phyloP scores from a whole-genome alignment of 2,888 invertebrate genomes.

The Scrobipalpa atriplicella region DNA sequence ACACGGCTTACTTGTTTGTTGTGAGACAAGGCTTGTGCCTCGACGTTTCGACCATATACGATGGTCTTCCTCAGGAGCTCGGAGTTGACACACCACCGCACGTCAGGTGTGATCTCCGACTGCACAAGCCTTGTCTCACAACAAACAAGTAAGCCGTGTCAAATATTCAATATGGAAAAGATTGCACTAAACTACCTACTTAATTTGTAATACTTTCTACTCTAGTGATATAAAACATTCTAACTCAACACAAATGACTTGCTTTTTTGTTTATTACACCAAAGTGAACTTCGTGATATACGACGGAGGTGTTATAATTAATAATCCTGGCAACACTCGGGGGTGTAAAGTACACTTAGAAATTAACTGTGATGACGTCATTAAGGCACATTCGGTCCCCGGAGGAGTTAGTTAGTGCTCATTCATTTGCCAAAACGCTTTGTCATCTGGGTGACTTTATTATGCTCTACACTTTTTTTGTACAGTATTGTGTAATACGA shows the following conservation, averaged over 20 bases:
- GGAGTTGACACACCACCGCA: too few species aligned
- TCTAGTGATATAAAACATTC: not conserved
- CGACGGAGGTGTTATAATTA: constrained; percentile 15
- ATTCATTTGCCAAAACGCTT: constrained; percentile 16
- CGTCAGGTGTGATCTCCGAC: too few species aligned
- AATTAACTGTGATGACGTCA: constrained; percentile 25
- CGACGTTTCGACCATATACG: too few species aligned
- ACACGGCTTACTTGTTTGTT: too few species aligned
- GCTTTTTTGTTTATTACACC: not conserved
- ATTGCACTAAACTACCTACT: too few species aligned
- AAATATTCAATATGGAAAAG: too few species aligned
- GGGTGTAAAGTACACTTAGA: constrained; percentile 19
- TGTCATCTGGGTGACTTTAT: not conserved
- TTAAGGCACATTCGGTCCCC: constrained; percentile 23
- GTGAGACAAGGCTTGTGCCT: too few species aligned
- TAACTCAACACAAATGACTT: not conserved
- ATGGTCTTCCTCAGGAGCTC: too few species aligned
- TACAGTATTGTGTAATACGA: not conserved
- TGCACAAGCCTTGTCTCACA: too few species aligned
- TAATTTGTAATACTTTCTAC: too few species aligned
- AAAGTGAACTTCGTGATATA: not conserved
- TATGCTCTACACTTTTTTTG: not conserved
- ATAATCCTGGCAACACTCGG: constrained; percentile 15
- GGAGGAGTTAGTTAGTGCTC: constrained; percentile 13
- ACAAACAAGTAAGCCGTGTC: too few species aligned